phyloP scores from a whole-genome alignment of 35 echinoderm and acorn worm species.

The Ptychodera flava region DNA sequence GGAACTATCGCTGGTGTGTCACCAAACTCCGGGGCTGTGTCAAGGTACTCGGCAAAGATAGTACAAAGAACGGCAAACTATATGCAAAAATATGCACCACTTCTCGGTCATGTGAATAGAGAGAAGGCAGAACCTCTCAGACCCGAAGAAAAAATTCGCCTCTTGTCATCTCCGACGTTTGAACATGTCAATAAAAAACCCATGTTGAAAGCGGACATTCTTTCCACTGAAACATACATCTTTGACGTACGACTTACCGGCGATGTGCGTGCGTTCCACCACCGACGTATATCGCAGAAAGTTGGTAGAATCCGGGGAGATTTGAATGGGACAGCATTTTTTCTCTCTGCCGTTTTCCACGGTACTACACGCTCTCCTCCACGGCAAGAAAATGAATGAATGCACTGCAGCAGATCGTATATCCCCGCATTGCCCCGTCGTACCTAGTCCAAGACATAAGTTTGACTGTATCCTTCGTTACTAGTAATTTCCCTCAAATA shows the following conservation, averaged over 20 bases:
- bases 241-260: too few relatives aligned
- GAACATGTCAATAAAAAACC: not conserved
- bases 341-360: not conserved
- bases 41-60: too few relatives aligned
- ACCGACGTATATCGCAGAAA: not conserved
- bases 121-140: too few relatives aligned
- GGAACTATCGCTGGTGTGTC: too few relatives aligned
- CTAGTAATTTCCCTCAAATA: not conserved
- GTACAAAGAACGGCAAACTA: too few relatives aligned
- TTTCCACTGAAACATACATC: too few relatives aligned
- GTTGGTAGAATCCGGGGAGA: not conserved
- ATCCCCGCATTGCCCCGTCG: too few relatives aligned
- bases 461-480: not conserved
- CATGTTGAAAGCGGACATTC: not conserved
- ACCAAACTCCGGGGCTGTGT: too few relatives aligned
- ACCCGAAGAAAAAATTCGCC: too few relatives aligned
- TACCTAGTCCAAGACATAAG: not conserved
- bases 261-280: too few relatives aligned
- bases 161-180: too few relatives aligned
- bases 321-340: not conserved
- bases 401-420: not conserved
- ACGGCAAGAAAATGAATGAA: not conserved
- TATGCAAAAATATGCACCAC: not conserved
- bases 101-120: not conserved
- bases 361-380: not conserved